Conservation (phyloP, 2,888 invertebrate genomes). For the Busseola fusca region DNA sequence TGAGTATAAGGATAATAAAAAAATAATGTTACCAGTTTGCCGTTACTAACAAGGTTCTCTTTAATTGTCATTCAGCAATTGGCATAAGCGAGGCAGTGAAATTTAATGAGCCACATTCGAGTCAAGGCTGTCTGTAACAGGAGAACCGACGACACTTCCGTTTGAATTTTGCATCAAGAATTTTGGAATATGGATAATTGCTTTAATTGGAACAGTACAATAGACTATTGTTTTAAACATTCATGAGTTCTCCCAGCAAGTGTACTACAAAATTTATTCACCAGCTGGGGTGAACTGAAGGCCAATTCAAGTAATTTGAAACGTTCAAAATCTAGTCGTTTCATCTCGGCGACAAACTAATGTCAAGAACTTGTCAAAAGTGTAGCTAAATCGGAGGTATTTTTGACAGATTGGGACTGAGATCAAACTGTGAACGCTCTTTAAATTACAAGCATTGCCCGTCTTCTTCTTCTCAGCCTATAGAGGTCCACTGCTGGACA, state of each 20-base stretch:
- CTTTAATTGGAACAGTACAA: slow-evolving; percentile 51
- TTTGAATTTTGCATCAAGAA: slow-evolving; percentile 61
- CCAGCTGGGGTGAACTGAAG: slow-evolving; percentile 1
- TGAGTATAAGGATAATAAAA: slow-evolving; percentile 73
- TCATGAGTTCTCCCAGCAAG: slow-evolving; percentile 30
- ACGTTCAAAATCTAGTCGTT: no score
- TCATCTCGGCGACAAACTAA: no score
- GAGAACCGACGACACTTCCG: slow-evolving; percentile 59
- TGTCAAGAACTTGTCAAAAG: no score
- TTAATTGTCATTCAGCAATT: slow-evolving; percentile 83
- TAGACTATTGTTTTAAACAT: slow-evolving; percentile 51
- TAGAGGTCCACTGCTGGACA: no score
- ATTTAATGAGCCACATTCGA: slow-evolving; percentile 83
- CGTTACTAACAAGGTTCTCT: slow-evolving; percentile 74
- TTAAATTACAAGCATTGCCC: no score
- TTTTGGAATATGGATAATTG: slow-evolving; percentile 57
- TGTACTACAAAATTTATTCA: slow-evolving; percentile 29
- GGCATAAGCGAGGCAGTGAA: slow-evolving; percentile 79
- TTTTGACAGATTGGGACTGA: no score
- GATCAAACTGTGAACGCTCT: no score
- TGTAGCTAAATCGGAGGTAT: no score
- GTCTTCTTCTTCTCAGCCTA: no score
- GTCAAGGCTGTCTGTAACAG: slow-evolving; percentile 77
- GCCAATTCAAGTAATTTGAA: no score
- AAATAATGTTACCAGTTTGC: slow-evolving; percentile 69